These are phyloP conservation scores for Tribolium freemani DNA, from an alignment of 2,888 invertebrate genomes.

Conservation along the genomic window DNA sequence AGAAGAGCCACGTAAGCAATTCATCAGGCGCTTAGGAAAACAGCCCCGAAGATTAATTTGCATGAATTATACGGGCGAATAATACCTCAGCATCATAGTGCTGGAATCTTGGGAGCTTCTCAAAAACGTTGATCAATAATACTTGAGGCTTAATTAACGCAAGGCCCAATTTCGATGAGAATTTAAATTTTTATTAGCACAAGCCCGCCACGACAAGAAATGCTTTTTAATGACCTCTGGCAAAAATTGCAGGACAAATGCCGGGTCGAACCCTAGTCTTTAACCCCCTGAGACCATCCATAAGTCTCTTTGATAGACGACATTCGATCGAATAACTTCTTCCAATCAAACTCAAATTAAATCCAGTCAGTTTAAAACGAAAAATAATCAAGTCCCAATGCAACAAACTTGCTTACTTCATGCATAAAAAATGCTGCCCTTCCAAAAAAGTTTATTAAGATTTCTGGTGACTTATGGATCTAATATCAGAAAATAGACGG, in stretches of 20 bases:
- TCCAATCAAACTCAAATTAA: conserved; percentile 10
- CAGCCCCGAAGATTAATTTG: conserved; percentile 35
- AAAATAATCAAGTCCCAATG: background rate
- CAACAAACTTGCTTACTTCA: conserved; percentile 21
- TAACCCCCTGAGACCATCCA: conserved; percentile 22
- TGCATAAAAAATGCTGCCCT: conserved; percentile 26
- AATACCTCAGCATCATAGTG: conserved; percentile 20
- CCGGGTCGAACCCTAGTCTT: background rate
- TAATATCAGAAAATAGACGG: conserved; percentile 20
- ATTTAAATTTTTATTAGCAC: conserved; percentile 30
- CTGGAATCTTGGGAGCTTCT: conserved; percentile 11
- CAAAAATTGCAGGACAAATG: conserved; percentile 7
- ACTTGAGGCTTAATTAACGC: conserved; percentile 31
- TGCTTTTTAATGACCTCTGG: conserved; percentile 10
- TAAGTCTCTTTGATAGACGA: conserved; percentile 32
- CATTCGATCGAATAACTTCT: conserved; percentile 18
- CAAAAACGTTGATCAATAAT: conserved; percentile 34
- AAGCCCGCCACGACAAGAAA: background rate
- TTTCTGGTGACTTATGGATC: conserved; percentile 29
- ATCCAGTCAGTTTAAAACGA: background rate
- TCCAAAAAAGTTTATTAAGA: conserved; percentile 27
- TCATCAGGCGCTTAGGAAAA: conserved; percentile 30
- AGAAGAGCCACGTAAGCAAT: conserved; percentile 30
- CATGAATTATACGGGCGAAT: conserved; percentile 34
- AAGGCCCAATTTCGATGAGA: conserved; percentile 14